Base-by-base conservation (phyloP, 2,797 vertebrate species). In the Tadarida brasiliensis region DNA sequence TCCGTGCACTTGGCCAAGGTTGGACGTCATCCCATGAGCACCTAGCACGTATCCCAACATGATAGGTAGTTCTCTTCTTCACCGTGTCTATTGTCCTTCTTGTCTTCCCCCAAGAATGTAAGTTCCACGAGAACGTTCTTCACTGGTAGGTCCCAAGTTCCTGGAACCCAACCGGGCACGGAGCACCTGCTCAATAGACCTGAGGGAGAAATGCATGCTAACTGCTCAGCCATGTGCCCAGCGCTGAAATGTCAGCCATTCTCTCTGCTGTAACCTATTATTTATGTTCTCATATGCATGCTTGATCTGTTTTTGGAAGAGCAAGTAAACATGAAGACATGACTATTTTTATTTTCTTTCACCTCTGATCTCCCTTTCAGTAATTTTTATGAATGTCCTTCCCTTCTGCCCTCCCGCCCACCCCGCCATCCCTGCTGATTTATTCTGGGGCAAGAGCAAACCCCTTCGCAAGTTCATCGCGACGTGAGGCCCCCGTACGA, bases 1-100 rank as follows among this genome's bases (percentile, higher is more conserved):
- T 2, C 51, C 1, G 0, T 0, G 6, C 1, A 0, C 35, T 11
- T 19, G 7, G 20, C 10, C 61, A 12, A 33, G 17, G n/a, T 4
- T 17, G 22, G 51, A 28, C 24, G 49, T 49, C 4, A 24, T n/a
- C 26, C 51, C 0, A 0, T 2, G 15, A 88, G 14, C 39, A 11
- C 30, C 9, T 0, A 30, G 28, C 26, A 1, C 14, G 22, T n/a
- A 4, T 14, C n/a, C 63, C 24, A 33, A 35, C 20, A 2, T 0
- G 7, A 15, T 0, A 0, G 1, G 3, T 15, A 56, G 28, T 56
- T 77, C 39, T 15, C 22, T 14, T 39, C 51, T 14, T 44, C 61
- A 28, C 8, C n/a, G 7, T 3, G 22, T 12, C 35, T 10, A 2
- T 2, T 39, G 17, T 14, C 24, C 47, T 61, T 90, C 89, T 77